phyloP scores from a whole-genome alignment of 2,113 vertebrate genomes.

The Phyllostomus discolor region DNA sequence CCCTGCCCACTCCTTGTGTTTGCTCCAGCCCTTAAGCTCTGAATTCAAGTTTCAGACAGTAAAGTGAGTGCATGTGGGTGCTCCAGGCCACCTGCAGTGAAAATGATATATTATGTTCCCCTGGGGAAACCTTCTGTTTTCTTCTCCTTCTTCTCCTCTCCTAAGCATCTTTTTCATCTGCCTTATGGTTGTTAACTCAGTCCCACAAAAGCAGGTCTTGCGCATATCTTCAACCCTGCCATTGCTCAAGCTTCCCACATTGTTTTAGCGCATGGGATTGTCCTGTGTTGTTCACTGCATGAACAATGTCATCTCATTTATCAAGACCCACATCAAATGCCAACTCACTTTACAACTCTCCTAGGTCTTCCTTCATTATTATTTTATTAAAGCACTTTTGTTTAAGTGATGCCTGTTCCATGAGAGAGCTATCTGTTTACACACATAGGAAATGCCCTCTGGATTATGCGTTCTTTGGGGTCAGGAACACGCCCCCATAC shows the following conservation, averaged over 20 bases:
- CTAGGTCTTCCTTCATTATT: background rate
- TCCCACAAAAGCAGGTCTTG: background rate
- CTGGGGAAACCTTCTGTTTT: background rate
- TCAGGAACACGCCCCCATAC: background rate
- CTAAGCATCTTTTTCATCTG: background rate
- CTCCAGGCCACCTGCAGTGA: background rate
- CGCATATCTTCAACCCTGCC: background rate
- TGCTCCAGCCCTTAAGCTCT: background rate
- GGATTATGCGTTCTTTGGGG: background rate
- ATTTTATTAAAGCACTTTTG: background rate
- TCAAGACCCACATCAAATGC: background rate
- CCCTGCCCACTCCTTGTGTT: background rate
- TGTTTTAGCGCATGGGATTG: background rate
- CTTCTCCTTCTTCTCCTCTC: rapidly evolving
- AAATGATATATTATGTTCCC: background rate
- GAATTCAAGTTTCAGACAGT: background rate
- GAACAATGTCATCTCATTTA: background rate
- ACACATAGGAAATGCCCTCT: background rate
- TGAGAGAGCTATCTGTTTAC: background rate
- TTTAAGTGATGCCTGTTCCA: background rate
- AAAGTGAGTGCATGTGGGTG: background rate
- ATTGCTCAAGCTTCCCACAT: background rate
- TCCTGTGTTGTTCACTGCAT: background rate
- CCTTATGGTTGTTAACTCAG: background rate
- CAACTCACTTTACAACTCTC: background rate